Conservation (phyloP, 2,797 vertebrate genomes). For the Girardinus metallicus region DNA sequence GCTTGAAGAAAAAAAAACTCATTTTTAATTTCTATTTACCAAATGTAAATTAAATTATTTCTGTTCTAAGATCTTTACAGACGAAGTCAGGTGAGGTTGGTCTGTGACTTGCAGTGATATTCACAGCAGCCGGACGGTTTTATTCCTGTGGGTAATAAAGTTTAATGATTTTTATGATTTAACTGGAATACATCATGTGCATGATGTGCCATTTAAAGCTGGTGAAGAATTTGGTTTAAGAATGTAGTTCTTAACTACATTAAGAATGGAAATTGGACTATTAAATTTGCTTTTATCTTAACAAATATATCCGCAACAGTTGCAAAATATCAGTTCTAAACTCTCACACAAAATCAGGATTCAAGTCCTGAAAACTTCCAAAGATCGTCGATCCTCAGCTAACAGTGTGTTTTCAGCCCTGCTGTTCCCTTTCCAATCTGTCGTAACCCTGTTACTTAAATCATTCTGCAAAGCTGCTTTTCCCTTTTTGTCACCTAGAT, state of each 20-base stretch:
- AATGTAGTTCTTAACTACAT: too few species aligned
- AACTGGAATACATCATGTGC: background rate
- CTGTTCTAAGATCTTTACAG: background rate
- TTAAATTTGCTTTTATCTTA: background rate
- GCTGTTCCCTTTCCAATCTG: background rate
- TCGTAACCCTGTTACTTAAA: conserved; percentile 2
- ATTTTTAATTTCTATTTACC: background rate
- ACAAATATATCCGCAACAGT: background rate
- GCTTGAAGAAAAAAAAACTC: background rate
- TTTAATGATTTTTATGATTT: background rate
- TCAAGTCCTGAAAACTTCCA: background rate
- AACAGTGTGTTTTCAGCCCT: background rate
- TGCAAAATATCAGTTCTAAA: background rate
- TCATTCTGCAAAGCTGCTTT: conserved; percentile 1
- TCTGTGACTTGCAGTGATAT: background rate
- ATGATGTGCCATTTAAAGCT: background rate
- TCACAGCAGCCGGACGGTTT: background rate
- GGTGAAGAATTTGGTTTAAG: background rate
- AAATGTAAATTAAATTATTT: background rate
- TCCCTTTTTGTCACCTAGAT: background rate
- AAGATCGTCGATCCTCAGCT: background rate
- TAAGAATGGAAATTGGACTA: background rate
- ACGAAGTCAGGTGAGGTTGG: background rate
- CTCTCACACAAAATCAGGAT: background rate
- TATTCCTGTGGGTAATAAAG: background rate